Evolutionary conservation across 2,888 invertebrate genomes (phyloP).

Genomic region (Caenorhabditis sp.): DNA sequence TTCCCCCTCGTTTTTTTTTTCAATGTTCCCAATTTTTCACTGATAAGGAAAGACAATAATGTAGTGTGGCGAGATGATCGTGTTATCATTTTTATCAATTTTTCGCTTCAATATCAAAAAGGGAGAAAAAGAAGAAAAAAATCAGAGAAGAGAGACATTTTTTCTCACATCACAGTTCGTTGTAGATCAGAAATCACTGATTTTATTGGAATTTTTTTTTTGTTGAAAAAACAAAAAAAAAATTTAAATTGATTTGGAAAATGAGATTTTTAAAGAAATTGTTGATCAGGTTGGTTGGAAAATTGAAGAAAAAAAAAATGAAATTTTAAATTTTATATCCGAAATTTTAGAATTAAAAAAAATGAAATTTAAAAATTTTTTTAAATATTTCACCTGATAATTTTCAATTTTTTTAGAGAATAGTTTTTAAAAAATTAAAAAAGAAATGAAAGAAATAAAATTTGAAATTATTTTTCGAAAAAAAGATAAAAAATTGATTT

Average conservation of each 20-base stretch:
- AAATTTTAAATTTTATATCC: background rate
- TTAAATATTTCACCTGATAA: too few species aligned
- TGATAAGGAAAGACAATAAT: constrained; percentile 1
- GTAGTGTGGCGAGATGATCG: background rate
- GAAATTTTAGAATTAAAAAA: background rate
- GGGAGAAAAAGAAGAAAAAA: background rate
- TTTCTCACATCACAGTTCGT: background rate
- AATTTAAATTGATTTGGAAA: too few species aligned
- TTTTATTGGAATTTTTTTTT: background rate
- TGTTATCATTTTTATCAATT: background rate
- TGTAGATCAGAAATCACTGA: background rate
- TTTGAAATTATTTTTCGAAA: background rate
- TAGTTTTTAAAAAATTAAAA: too few species aligned
- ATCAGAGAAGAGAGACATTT: too few species aligned
- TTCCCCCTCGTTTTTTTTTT: too few species aligned
- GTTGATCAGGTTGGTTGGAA: constrained; percentile 13
- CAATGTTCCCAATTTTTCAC: background rate
- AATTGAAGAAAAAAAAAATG: background rate
- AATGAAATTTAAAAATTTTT: too few species aligned
- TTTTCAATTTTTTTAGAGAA: too few species aligned
- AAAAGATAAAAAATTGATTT: too few species aligned
- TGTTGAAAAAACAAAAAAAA: background rate
- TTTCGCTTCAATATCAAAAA: too few species aligned
- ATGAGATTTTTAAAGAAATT: constrained; percentile 26
- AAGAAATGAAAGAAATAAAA: too few species aligned